Base-by-base conservation (phyloP, 2,797 vertebrate species). In the Stomatorhinus walkeri region DNA sequence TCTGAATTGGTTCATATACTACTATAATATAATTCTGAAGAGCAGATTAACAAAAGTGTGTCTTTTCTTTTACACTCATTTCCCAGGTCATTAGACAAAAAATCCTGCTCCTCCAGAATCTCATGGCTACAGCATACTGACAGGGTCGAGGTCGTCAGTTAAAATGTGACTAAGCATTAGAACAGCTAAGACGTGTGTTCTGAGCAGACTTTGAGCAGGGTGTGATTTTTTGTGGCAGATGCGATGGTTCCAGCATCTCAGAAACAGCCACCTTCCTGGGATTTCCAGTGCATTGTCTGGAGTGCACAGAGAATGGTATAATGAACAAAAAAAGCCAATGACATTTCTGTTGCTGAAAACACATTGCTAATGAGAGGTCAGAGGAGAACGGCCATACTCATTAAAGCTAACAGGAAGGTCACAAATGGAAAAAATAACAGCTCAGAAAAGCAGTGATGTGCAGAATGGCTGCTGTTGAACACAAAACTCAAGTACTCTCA, bases 321-420 rank as follows among this genome's bases (percentile, higher is more conserved):
- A 81, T 4, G 40, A 22, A 79, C 16, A 43, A 43, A 81, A 19
- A 43, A 19, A 46, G 19, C 1, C 76, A 43, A 43, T 46, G 76
- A 14, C 76, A 81, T 81, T 81, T 81, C 76, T 81, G 40, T 81
- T n/a, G 76, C 76, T 81, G 76, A 46, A 46, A 81, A 81, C 40
- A 46, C 36, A 19, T 43, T 46, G 72, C 40, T 79, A 79, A 79
- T 43, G 16, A 79, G 72, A 79, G 72, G 32, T 43, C 72, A 79
- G 72, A 79, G 36, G 72, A 43, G 72, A 79, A 79, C n/a, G 40
- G 16, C 19, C 76, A 46, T 40, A 22, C 76, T 76, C 28, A 43
- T 79, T 79, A 81, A 81, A 81, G 76, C 7, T 3, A 46, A 81
- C 40, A 46, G 40, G 76, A 46, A 81, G 76, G 40, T 46, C 76